Base-by-base conservation (phyloP, 2,888 invertebrate species). In the Glyphotaelius pellucidus region DNA sequence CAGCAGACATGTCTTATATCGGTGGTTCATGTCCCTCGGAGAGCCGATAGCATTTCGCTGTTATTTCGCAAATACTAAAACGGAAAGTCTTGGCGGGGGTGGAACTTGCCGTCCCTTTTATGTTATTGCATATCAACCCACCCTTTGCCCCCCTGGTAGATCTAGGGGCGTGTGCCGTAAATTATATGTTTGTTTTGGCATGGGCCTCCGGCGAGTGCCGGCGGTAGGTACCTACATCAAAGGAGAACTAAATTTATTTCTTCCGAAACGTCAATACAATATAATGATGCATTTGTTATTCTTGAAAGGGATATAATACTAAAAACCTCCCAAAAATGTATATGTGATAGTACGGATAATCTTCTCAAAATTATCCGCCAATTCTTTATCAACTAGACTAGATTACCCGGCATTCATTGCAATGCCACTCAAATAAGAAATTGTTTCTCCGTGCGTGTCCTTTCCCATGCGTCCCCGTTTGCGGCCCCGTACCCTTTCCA, bases 21-120 rank as follows among this genome's bases (percentile, higher is more conserved):
- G 87, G 67, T 87, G 67, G 87, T 32, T 32, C 67, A 32, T 67
- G 52, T 87, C 30, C 87, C 92, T 92, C 32, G 42, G 92, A 90
- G 92, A 87, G 91, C 93, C 91, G 92, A 93, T 93, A 93, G 91
- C 93, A 90, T 92, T 93, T 93, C 91, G 91, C 93, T 92, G 93
- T 92, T 67, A 67, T 67, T 92, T 91, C 92, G 91, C 92, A 93
- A 92, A 93, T 93, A 91, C 90, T 92, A 92, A 93, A 92, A 91
- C 91, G 93, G 93, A 92, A 93, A 92, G 92, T 93, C 92, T 80
- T 84, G 81, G 91, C 92, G 93, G 86, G 92, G 91, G 67, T 84
- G 91, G 92, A 91, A 93, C 67, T 90, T 90, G 89, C 92, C 90
- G 91, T 93, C 91, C 91, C 88, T 92, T 91, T 93, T 93, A 93